Evolutionary conservation across 2,888 invertebrate genomes (phyloP).

Genomic region (Leucania comma): DNA sequence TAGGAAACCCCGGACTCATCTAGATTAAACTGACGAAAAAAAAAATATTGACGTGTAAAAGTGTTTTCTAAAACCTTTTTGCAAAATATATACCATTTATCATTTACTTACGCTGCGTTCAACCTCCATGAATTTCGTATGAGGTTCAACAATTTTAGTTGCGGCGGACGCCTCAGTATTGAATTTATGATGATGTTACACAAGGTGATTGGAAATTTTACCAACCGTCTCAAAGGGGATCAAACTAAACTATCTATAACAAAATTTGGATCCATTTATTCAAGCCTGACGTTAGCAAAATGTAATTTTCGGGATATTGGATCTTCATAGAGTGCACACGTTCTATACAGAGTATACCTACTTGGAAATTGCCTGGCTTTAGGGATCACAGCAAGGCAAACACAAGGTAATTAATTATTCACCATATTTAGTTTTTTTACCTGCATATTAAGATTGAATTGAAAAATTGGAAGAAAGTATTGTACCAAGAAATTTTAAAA

Average conservation of each 20-base stretch:
- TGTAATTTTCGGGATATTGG: too few relatives aligned
- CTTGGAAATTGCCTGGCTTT: background rate
- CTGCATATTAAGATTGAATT: too few relatives aligned
- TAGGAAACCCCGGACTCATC: too few relatives aligned
- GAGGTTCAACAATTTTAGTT: slow-evolving; percentile 23
- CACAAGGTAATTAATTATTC: background rate
- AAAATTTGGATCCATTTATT: background rate
- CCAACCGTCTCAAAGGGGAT: background rate
- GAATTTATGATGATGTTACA: slow-evolving; percentile 11
- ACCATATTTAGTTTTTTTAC: too few relatives aligned
- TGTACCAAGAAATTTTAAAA: too few relatives aligned
- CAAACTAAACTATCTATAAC: background rate
- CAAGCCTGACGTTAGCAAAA: background rate
- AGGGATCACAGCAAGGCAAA: background rate
- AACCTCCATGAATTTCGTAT: slow-evolving; percentile 10
- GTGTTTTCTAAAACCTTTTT: too few relatives aligned
- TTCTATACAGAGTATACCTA: background rate
- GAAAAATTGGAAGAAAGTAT: background rate
- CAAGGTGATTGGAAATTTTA: background rate
- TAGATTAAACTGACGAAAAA: too few relatives aligned
- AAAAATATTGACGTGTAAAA: too few relatives aligned
- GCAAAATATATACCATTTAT: too few relatives aligned
- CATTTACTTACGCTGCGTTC: background rate
- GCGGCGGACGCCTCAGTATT: slow-evolving; percentile 15
- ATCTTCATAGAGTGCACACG: background rate